Evolutionary conservation across 2,888 invertebrate genomes (phyloP).

Genomic region (Parasteatoda lunata): DNA sequence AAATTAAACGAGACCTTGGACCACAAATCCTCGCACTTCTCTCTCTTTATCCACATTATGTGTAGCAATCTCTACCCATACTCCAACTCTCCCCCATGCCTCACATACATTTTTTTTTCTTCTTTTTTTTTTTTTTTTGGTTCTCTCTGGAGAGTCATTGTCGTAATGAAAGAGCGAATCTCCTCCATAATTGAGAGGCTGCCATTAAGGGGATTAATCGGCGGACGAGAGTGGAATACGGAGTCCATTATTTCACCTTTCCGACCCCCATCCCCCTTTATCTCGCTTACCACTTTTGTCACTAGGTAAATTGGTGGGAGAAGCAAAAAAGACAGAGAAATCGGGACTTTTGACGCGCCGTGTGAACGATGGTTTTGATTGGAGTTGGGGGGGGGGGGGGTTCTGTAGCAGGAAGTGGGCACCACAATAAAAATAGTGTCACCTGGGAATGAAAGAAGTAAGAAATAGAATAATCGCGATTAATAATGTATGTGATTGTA

Average conservation of each 20-base stretch:
- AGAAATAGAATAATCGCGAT: not conserved
- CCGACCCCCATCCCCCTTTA: not conserved
- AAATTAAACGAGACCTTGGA: slow-evolving; percentile 27
- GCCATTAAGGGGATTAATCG: slow-evolving; percentile 62
- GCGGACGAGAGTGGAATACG: slow-evolving; percentile 45
- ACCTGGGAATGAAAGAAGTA: not conserved
- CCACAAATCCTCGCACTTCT: slow-evolving; percentile 5
- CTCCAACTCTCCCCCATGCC: not conserved
- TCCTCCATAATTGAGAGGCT: slow-evolving; percentile 62
- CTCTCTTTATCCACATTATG: slow-evolving; percentile 1
- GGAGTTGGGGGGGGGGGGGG: not conserved
- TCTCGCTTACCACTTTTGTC: slow-evolving; percentile 20
- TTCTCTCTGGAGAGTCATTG: slow-evolving; percentile 43
- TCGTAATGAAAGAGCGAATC: slow-evolving; percentile 63
- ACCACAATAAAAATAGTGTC: slow-evolving; percentile 2
- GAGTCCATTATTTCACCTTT: not conserved
- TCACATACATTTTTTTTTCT: too few relatives aligned
- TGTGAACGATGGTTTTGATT: slow-evolving; percentile 43
- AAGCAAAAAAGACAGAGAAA: slow-evolving; percentile 2
- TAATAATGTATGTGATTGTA: not conserved
- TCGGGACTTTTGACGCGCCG: too few relatives aligned
- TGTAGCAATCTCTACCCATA: slow-evolving; percentile 19
- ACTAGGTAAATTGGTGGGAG: slow-evolving; percentile 17
- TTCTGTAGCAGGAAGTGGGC: slow-evolving; percentile 6
- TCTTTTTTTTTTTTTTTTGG: too few relatives aligned